A percentile compares a stretch with the other conserved stretches of the same genome.
Evolutionary conservation across 2,113 vertebrate species (phyloP).

Genomic region (Melozone crissalis): DNA sequence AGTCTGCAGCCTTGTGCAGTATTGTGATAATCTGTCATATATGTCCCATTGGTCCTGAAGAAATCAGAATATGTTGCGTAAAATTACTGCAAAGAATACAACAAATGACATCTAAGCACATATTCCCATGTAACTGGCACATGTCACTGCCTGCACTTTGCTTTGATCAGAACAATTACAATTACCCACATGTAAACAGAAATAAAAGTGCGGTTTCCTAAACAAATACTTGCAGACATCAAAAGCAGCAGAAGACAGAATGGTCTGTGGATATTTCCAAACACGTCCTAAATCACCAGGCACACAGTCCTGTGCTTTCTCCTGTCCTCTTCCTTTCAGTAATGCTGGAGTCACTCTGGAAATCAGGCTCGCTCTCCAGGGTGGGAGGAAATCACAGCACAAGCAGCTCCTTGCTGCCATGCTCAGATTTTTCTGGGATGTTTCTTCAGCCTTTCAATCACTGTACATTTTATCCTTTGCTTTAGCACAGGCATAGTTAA

Average conservation of each 20-base stretch:
- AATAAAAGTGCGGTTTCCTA: background rate
- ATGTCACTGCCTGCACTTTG: background rate
- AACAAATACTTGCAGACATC: background rate
- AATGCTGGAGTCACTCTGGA: background rate
- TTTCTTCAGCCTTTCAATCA: background rate
- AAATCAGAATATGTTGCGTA: background rate
- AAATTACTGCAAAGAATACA: background rate
- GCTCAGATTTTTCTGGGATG: background rate
- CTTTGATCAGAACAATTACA: background rate
- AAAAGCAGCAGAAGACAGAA: background rate
- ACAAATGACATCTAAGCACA: background rate
- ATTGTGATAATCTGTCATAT: background rate
- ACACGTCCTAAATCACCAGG: background rate
- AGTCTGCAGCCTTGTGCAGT: background rate
- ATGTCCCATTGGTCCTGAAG: background rate
- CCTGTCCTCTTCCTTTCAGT: background rate
- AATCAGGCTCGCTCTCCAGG: background rate
- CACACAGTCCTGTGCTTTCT: background rate
- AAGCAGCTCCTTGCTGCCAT: background rate
- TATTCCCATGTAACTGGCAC: background rate
- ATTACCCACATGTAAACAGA: rapidly evolving
- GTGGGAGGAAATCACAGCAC: rapidly evolving
- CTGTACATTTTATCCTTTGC: background rate
- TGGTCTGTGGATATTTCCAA: background rate
- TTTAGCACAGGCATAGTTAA: background rate